A percentile compares a stretch with the other conserved stretches of the same genome.
These are phyloP conservation scores for Dermochelys coriacea DNA, from an alignment of 2,797 vertebrate genomes.

Conservation along the genomic window DNA sequence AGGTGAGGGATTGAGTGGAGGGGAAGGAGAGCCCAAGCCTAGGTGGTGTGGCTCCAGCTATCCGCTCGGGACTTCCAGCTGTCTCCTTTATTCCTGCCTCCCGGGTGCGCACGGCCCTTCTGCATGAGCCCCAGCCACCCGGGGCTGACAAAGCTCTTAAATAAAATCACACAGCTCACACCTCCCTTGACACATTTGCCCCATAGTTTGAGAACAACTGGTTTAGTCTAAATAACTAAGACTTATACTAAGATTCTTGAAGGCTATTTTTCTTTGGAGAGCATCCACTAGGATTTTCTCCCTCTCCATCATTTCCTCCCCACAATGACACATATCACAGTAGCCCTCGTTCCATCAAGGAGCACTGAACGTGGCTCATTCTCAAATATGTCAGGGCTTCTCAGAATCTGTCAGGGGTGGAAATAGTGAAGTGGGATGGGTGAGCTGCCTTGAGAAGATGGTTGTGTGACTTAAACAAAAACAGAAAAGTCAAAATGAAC, in stretches of 20 bases:
- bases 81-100: too few species aligned
- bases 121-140: too few species aligned
- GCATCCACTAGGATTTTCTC: neutral
- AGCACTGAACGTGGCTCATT: neutral
- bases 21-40: too few species aligned
- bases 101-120: too few species aligned
- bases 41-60: too few species aligned
- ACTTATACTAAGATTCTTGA: neutral
- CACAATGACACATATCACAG: neutral
- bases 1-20: too few species aligned
- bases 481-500: neutral
- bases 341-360: neutral
- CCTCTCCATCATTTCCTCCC: neutral
- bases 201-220: too few species aligned
- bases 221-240: neutral
- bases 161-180: too few species aligned
- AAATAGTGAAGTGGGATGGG: neutral
- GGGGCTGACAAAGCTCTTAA: too few species aligned
- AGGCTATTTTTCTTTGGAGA: neutral
- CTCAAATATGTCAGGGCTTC: neutral
- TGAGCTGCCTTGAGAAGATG: neutral
- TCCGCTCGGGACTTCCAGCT: too few species aligned
- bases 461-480: neutral
- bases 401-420: fast-evolving
- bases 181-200: too few species aligned